Base-by-base conservation (phyloP, 1,140 invertebrate genomes). In the Drosophila bocki region DNA sequence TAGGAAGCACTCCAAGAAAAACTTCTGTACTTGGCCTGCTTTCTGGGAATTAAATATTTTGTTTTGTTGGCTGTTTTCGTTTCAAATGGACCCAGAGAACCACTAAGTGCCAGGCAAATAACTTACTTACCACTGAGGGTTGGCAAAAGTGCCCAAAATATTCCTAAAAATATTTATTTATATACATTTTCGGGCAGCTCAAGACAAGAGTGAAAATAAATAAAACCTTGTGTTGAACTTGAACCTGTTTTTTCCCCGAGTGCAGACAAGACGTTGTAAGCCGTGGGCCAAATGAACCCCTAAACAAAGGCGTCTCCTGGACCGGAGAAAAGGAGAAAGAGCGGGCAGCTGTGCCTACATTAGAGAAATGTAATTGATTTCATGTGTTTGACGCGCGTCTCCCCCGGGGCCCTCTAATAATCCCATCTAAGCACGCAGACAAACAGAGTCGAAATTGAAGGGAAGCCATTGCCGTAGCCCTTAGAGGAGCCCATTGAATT, bases 341-440 rank as follows among this genome's bases (percentile, higher is more conserved):
- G 32, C 26, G 67, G 69, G 42, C 51, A 71, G 68, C 45, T 72
- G 67, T 35, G 69, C 69, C 67, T 74, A 74, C 68, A 72, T 51
- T 72, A 72, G 68, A 67, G 69, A 58, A 90, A 71, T 81, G 84
- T 88, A 88, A 88, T 88, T 88, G 85, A 87, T 88, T 88, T 88
- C 77, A 83, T 88, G 77, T 90, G 85, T 90, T 88, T 90, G 87
- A 88, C 85, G 83, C 80, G 65, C 79, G 80, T 58, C 54, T 69
- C 71, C 83, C 70, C 22, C 50, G 72, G 76, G 69, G 59, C 44
- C 62, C 62, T 48, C 78, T 68, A 75, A 80, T 82, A 81, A 83
- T 82, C 61, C 74, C 47, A 76, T 65, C 85, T 74, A 78, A 61
- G 85, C 85, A 84, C 80, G 77, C 77, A 87, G 77, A 65, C 75